phyloP scores from a whole-genome alignment of 2,113 vertebrate species.

The Pelusios castaneus region DNA sequence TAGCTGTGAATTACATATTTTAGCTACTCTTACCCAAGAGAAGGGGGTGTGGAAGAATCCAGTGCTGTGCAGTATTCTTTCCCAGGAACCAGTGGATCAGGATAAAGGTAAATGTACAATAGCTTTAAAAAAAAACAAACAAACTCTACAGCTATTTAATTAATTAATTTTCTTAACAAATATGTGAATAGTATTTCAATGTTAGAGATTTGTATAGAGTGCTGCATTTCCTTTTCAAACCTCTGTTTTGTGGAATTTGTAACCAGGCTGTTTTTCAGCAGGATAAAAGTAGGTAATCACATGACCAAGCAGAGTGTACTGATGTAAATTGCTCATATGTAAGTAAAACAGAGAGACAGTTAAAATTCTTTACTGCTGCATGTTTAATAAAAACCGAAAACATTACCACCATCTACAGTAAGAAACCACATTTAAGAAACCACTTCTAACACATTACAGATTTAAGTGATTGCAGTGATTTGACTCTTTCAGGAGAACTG shows the following conservation, averaged over 20 bases:
- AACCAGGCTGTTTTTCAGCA: accelerated
- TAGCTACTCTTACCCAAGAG: slow-evolving; percentile 84
- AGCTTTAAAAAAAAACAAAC: background rate
- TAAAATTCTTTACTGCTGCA: background rate
- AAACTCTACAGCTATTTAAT: background rate
- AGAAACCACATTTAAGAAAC: background rate
- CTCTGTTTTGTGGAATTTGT: background rate
- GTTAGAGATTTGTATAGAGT: background rate
- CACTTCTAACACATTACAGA: background rate
- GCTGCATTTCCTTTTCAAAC: background rate
- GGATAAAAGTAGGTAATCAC: background rate
- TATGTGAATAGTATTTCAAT: background rate
- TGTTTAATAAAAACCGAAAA: background rate
- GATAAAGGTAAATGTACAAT: slow-evolving; percentile 83
- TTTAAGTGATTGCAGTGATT: background rate
- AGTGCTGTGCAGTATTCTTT: slow-evolving; percentile 85
- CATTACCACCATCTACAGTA: background rate
- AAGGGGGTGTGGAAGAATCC: slow-evolving; percentile 88
- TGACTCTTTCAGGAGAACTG: background rate
- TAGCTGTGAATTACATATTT: slow-evolving; percentile 83
- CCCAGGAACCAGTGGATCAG: slow-evolving; percentile 78
- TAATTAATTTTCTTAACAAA: background rate
- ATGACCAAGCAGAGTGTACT: background rate
- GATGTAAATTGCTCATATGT: background rate
- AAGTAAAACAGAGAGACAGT: background rate